Evolutionary conservation across 2,888 invertebrate species (phyloP).

Genomic region (Oscheius myriophilus): DNA sequence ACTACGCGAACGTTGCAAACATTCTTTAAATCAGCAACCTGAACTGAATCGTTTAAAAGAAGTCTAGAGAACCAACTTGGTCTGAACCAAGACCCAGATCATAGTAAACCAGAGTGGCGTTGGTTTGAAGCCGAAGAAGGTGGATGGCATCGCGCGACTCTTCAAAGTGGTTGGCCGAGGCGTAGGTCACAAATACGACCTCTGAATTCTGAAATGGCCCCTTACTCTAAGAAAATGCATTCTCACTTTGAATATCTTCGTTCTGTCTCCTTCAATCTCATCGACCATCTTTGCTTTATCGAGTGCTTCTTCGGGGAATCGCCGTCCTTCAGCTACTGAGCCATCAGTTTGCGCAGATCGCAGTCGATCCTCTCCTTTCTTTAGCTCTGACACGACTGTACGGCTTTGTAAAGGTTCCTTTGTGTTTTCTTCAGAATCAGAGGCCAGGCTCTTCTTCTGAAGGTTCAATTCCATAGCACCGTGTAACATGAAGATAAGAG

Average conservation of each 20-base stretch:
- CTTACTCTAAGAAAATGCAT: not conserved
- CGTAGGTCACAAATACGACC: conserved; percentile 30
- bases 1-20: conserved; percentile 20
- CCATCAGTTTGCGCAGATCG: conserved; percentile 7
- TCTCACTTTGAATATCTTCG: conserved; percentile 2
- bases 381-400: too few relatives aligned
- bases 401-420: too few relatives aligned
- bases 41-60: not conserved
- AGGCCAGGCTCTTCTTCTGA: too few relatives aligned
- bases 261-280: not conserved
- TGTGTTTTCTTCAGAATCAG: too few relatives aligned
- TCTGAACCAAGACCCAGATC: conserved; percentile 14
- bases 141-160: conserved; percentile 15
- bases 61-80: not conserved
- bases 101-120: conserved; percentile 24
- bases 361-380: not conserved
- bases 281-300: not conserved
- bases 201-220: conserved; percentile 7
- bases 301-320: not conserved
- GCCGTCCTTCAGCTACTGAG: not conserved
- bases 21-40: conserved; percentile 15
- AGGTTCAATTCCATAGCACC: too few relatives aligned
- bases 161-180: conserved; percentile 24
- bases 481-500: too few relatives aligned
- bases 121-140: conserved; percentile 11